Conservation (phyloP, 2,888 invertebrate genomes). For the Podotricha telesiphe region DNA sequence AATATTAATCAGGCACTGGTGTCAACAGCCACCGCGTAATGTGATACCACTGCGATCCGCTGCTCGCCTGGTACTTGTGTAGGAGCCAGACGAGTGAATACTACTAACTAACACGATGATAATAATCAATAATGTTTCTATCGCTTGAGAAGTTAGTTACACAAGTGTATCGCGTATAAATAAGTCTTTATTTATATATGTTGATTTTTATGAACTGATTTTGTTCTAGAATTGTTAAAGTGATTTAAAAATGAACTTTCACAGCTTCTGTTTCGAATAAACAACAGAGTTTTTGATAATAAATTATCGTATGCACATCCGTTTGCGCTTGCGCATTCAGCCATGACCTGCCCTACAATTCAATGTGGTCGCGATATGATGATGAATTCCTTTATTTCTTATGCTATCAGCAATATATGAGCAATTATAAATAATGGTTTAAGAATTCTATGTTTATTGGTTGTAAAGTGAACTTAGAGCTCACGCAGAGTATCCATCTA, state of each 20-base stretch:
- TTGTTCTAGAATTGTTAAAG: slow-evolving; percentile 28
- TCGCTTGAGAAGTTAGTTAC: neutral
- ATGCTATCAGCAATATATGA: too few relatives aligned
- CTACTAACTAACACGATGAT: slow-evolving; percentile 48
- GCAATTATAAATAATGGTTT: slow-evolving; percentile 42
- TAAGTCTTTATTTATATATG: neutral
- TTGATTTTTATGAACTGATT: neutral
- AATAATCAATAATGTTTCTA: slow-evolving; percentile 40
- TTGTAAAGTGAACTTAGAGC: too few relatives aligned
- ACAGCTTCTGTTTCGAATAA: slow-evolving; percentile 41
- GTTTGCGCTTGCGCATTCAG: slow-evolving; percentile 75
- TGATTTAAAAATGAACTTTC: slow-evolving; percentile 25
- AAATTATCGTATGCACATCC: slow-evolving; percentile 71
- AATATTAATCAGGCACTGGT: slow-evolving; percentile 84
- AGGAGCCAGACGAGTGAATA: slow-evolving; percentile 61
- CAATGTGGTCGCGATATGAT: slow-evolving; percentile 60
- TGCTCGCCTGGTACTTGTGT: slow-evolving; percentile 75
- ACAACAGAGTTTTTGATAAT: slow-evolving; percentile 64
- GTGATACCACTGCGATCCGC: slow-evolving; percentile 79
- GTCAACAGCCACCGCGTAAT: slow-evolving; percentile 84
- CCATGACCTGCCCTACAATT: slow-evolving; percentile 81
- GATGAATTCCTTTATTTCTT: slow-evolving; percentile 51
- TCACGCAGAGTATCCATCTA: too few relatives aligned
- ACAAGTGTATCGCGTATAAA: neutral
- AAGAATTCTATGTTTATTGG: neutral